These are phyloP conservation scores for Hirundichthys speculiger DNA, from an alignment of 2,113 vertebrate genomes.

Conservation along the genomic window DNA sequence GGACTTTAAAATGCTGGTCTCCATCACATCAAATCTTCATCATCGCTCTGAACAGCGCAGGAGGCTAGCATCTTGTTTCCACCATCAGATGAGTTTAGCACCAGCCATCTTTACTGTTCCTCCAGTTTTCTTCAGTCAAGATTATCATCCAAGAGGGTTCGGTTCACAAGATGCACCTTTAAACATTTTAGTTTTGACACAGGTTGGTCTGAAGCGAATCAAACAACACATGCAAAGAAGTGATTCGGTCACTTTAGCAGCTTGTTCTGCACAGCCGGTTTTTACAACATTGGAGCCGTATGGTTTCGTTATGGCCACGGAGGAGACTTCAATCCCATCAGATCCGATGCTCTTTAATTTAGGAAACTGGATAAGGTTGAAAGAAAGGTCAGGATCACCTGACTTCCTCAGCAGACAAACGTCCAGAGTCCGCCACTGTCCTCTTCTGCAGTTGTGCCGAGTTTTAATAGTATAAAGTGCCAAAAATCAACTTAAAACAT, in stretches of 20 bases:
- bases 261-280: conserved; percentile 15
- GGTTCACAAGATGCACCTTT: background rate
- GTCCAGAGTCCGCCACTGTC: background rate
- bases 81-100: conserved; percentile 10
- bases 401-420: background rate
- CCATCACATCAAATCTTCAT: conserved; percentile 53
- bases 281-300: background rate
- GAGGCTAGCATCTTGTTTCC: conserved; percentile 4
- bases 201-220: background rate
- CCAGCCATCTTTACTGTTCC: conserved; percentile 4
- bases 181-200: background rate
- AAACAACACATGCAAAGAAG: background rate
- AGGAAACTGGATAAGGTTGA: background rate
- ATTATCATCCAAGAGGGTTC: background rate
- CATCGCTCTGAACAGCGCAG: conserved; percentile 18
- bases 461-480: background rate
- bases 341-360: background rate
- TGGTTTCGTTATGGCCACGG: background rate
- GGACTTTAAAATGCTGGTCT: conserved; percentile 41
- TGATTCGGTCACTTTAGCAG: background rate
- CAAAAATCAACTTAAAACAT: background rate
- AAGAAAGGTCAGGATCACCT: background rate
- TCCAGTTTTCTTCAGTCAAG: background rate
- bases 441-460: conserved; percentile 16
- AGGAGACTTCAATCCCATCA: background rate